Evolutionary conservation across 2,113 vertebrate genomes (phyloP), one percentile per base, ranked within the genome.

Genomic region (Spilogale gracilis): DNA sequence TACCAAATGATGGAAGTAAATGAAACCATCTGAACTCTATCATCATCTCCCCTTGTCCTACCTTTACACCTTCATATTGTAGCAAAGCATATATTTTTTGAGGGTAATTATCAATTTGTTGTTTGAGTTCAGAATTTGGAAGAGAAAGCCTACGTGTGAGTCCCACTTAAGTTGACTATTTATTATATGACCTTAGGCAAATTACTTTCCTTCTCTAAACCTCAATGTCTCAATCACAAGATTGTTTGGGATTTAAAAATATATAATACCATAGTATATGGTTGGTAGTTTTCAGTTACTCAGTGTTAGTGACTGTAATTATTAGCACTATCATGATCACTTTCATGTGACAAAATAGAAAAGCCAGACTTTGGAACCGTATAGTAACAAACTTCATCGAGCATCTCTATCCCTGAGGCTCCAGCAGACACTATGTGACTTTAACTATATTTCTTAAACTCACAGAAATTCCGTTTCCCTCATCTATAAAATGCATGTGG

Each of bases 171-270:
- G 5, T 1, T 80, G 56, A 83, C 5, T 74, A 27, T 91, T 38
- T 83, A 43, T 14, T 9, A 5, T 48, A 18, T 74, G 5, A 43
- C 50, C 27, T 83, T 61, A 69, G 58, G n/a, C 4, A 91, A 73
- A 88, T 95, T 9, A n/a, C 12, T 80, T 93, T 82, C 30, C 25
- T 91, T 85, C 50, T 91, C 8, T 71, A 88, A 91, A 38, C 48
- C 17, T 81, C 56, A 25, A 1, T 43, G 14, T 81, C 52, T 50
- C 74, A 54, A 80, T 76, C 38, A 74, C 16, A 91, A 82, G 27
- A 9, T 63, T 73, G 43, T 32, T 27, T 21, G 27, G 63, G 7
- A 80, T 81, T 67, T 60, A 85, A 73, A 67, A 69, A 13, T 25
- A 65, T 9, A 25, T 60, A 27, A n/a, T 74, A 3, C 4, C 32